These are phyloP conservation scores for Odocoileus hemionus DNA, from an alignment of 2,113 vertebrate genomes.

Conservation along the genomic window DNA sequence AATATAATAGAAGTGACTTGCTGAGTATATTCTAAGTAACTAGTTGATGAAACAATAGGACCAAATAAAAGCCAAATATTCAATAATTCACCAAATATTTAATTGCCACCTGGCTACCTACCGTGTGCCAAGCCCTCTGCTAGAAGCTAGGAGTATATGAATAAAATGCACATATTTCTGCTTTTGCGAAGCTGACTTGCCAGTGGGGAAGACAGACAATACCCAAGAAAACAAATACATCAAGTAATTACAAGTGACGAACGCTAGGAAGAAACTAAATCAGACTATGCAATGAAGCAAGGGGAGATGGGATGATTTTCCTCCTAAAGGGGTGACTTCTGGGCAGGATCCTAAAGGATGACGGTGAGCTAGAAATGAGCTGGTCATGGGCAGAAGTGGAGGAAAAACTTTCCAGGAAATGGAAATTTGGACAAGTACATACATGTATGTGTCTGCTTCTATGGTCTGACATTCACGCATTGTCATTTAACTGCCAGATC, in stretches of 20 bases:
- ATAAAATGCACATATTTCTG: background rate
- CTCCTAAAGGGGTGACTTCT: background rate
- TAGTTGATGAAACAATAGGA: background rate
- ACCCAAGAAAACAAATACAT: background rate
- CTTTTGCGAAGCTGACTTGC: background rate
- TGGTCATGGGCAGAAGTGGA: background rate
- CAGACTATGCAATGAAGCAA: background rate
- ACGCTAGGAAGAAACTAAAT: background rate
- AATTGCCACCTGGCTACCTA: background rate
- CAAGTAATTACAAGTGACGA: background rate
- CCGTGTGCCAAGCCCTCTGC: background rate
- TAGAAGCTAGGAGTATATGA: background rate
- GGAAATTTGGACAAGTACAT: background rate
- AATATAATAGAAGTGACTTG: background rate
- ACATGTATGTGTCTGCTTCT: background rate
- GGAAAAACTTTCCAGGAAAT: background rate
- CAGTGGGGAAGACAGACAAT: background rate
- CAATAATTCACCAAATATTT: background rate
- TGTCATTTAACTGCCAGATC: background rate
- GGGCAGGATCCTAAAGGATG: background rate
- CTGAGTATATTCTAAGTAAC: background rate
- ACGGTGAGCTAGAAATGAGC: background rate
- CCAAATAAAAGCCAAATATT: background rate
- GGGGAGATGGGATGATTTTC: background rate
- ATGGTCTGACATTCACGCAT: too few relatives aligned